These are phyloP conservation scores for Aleiodes alternator DNA, from an alignment of 2,888 invertebrate genomes.

Conservation along the genomic window DNA sequence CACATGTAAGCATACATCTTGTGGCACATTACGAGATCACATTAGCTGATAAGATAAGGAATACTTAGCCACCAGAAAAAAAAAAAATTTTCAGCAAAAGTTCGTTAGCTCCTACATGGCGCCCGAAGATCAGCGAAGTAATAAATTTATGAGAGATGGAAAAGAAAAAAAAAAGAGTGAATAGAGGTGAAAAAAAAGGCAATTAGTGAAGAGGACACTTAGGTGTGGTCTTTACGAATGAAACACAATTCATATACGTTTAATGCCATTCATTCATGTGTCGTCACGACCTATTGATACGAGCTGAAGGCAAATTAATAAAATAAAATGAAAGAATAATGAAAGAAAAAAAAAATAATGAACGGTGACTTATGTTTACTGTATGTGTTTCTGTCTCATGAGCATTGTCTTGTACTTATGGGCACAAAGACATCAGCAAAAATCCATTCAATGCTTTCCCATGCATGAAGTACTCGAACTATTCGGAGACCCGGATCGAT, in stretches of 20 bases:
- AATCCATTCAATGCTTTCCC: constrained; percentile 13
- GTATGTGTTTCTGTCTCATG: neutral
- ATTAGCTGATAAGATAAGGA: constrained; percentile 14
- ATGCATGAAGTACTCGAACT: neutral
- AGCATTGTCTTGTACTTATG: constrained; percentile 9
- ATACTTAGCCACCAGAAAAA: neutral
- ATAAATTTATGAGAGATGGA: neutral
- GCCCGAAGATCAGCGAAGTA: neutral
- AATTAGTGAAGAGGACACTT: constrained; percentile 8
- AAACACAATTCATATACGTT: constrained; percentile 14
- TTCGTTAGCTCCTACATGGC: constrained; percentile 16
- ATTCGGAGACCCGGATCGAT: constrained; percentile 3
- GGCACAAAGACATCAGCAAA: neutral
- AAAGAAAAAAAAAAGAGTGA: neutral
- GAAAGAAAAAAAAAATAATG: neutral
- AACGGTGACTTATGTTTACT: constrained; percentile 4
- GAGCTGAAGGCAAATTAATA: neutral
- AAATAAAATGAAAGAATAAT: too few species aligned
- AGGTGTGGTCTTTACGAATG: constrained; percentile 17
- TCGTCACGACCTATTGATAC: constrained; percentile 30
- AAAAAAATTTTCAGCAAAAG: neutral
- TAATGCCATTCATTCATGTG: constrained; percentile 27
- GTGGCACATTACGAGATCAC: constrained; percentile 19
- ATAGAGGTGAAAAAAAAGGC: neutral
- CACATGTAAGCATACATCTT: constrained; percentile 27